phyloP scores from a whole-genome alignment of 2,113 vertebrate genomes.

The Turnix velox region DNA sequence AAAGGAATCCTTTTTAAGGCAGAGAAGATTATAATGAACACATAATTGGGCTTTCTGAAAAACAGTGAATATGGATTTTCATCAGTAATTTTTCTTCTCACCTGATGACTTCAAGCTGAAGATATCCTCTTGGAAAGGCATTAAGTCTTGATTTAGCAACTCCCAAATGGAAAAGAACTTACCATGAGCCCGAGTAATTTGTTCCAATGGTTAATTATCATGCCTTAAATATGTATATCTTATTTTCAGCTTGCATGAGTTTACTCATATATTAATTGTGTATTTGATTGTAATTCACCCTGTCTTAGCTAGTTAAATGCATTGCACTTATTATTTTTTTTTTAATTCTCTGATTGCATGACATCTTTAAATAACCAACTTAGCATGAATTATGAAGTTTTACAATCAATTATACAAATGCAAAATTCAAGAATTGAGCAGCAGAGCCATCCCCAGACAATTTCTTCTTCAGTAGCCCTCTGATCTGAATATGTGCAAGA shows the following conservation, averaged over 20 bases:
- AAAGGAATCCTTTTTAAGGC: not conserved
- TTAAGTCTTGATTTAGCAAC: slow-evolving; percentile 39
- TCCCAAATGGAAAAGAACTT: slow-evolving; percentile 45
- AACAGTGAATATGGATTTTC: not conserved
- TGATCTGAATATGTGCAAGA: not conserved
- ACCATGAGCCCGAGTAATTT: slow-evolving; percentile 27
- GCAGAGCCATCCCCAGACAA: not conserved
- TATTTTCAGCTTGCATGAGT: slow-evolving; percentile 51
- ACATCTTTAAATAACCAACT: slow-evolving; percentile 53
- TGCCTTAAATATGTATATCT: slow-evolving; percentile 58
- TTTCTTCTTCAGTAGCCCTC: not conserved
- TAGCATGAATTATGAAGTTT: slow-evolving; percentile 44
- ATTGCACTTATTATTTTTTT: not conserved
- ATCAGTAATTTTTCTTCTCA: not conserved
- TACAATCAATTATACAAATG: slow-evolving; percentile 42
- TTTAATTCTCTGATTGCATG: slow-evolving; percentile 46
- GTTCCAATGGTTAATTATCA: slow-evolving; percentile 52
- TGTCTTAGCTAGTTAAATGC: slow-evolving; percentile 34
- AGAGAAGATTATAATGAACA: not conserved
- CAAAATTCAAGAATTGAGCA: not conserved
- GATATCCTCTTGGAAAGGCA: not conserved
- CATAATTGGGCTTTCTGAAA: not conserved
- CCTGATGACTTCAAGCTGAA: not conserved
- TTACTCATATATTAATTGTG: slow-evolving; percentile 56
- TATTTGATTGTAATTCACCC: slow-evolving; percentile 55